A percentile compares a stretch with the other conserved stretches of the same genome.
phyloP scores from a whole-genome alignment of 2,113 vertebrate species.

The Spea multiplicata region DNA sequence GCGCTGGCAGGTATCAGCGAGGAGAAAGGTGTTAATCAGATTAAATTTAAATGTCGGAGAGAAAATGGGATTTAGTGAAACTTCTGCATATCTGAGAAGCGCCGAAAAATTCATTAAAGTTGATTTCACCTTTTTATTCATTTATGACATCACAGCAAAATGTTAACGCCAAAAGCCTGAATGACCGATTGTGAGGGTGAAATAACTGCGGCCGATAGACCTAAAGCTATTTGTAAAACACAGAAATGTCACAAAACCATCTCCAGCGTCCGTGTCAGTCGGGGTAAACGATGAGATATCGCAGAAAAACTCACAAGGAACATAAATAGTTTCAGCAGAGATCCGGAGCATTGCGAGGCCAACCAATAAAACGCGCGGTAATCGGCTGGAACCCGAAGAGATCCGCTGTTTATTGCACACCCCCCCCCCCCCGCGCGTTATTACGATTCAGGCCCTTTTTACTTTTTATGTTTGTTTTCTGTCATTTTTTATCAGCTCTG shows the following conservation, averaged over 20 bases:
- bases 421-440: neutral
- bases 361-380: neutral
- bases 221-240: constrained; percentile 7
- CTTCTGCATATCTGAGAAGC: no score
- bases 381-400: neutral
- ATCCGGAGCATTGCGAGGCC: neutral
- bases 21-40: no score
- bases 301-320: neutral
- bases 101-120: neutral
- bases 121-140: neutral
- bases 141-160: neutral
- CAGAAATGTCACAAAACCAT: neutral
- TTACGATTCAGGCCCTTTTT: no score
- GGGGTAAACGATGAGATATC: neutral
- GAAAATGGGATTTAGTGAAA: no score
- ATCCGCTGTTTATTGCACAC: neutral
- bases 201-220: neutral
- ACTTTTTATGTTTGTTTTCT: no score
- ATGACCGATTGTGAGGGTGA: neutral
- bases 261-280: neutral
- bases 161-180: neutral
- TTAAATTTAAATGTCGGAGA: no score
- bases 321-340: neutral
- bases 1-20: no score
- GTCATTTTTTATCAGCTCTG: no score